Conservation (phyloP, 1,140 invertebrate genomes). For the Mamestra configurata region DNA sequence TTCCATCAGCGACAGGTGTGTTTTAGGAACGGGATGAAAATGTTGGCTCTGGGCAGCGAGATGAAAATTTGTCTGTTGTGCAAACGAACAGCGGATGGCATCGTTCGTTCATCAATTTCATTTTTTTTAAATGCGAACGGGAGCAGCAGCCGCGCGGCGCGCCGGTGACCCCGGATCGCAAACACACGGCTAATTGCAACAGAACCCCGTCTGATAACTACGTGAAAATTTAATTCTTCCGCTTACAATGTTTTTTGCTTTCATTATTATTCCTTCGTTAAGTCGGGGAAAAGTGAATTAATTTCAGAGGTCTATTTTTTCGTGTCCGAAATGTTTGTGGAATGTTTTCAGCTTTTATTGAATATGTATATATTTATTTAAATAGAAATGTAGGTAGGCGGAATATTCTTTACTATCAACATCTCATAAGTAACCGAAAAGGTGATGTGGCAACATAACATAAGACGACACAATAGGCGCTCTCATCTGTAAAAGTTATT, state of each 20-base stretch:
- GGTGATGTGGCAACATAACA: too few species aligned
- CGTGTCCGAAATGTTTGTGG: background rate
- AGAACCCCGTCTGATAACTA: slow-evolving; percentile 40
- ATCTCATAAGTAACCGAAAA: too few species aligned
- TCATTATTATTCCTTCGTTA: slow-evolving; percentile 33
- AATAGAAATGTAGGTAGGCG: too few species aligned
- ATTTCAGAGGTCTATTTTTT: background rate
- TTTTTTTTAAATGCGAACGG: slow-evolving; percentile 52
- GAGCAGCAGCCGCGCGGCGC: slow-evolving; percentile 52
- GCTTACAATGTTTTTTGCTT: slow-evolving; percentile 13
- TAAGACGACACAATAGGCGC: too few species aligned
- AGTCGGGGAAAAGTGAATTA: slow-evolving; percentile 18
- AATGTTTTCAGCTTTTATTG: background rate
- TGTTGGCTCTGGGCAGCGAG: slow-evolving; percentile 19
- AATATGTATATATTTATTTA: too few species aligned
- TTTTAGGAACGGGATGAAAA: slow-evolving; percentile 31
- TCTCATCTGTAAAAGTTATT: too few species aligned
- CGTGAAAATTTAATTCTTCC: slow-evolving; percentile 45
- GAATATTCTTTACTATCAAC: too few species aligned
- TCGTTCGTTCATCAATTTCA: slow-evolving; percentile 53
- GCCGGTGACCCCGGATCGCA: slow-evolving; percentile 38
- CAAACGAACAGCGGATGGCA: slow-evolving; percentile 45
- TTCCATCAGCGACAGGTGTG: slow-evolving; percentile 45
- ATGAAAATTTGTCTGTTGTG: slow-evolving; percentile 49
- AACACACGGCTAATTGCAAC: slow-evolving; percentile 57